A percentile compares a stretch with the other conserved stretches of the same genome.
Conservation (phyloP, 2,113 vertebrate species). For the Pica pica region DNA sequence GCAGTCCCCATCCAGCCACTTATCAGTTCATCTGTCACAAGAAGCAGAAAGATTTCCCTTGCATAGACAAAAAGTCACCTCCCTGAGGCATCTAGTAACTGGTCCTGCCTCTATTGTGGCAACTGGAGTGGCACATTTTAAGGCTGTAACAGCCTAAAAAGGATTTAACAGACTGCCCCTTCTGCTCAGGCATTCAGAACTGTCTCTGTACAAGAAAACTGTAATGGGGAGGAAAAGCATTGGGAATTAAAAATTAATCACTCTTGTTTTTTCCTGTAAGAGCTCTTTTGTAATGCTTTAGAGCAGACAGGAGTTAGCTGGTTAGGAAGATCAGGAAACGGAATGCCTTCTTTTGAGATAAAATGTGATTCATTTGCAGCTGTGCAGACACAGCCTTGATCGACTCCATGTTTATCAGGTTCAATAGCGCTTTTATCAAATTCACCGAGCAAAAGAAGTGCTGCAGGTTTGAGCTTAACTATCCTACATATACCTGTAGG, state of each 20-base stretch:
- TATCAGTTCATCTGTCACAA: conserved; percentile 17
- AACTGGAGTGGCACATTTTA: background rate
- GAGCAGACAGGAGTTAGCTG: background rate
- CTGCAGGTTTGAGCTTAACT: background rate
- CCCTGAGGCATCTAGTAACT: background rate
- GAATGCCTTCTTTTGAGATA: background rate
- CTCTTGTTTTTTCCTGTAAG: background rate
- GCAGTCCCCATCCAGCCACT: background rate
- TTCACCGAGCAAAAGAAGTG: background rate
- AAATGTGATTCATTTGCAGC: background rate
- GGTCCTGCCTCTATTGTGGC: background rate
- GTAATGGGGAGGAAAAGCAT: background rate
- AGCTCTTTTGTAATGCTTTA: background rate
- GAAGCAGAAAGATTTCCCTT: background rate
- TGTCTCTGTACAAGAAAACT: background rate
- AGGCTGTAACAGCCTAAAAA: background rate
- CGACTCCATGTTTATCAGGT: background rate
- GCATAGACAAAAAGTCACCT: background rate
- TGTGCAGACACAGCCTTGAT: background rate
- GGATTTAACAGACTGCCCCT: background rate
- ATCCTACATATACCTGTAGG: background rate
- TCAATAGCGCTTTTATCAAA: background rate
- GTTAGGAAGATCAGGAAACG: background rate
- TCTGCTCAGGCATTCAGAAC: background rate
- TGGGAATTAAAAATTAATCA: background rate